Evolutionary conservation across 2,888 invertebrate species (phyloP).

Genomic region (Bombyx huttoni): DNA sequence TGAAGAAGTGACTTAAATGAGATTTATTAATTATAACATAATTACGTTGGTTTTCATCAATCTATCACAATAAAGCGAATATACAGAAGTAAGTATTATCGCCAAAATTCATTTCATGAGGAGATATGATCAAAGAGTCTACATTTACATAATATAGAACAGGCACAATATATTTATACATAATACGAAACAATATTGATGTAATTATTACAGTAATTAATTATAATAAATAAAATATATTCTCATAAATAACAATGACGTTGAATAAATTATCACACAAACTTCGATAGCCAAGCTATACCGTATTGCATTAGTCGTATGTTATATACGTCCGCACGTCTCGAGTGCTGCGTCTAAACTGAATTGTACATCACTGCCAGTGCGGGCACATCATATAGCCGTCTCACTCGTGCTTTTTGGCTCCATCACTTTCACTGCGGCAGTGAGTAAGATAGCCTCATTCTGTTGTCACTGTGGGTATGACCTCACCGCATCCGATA

Average conservation of each 20-base stretch:
- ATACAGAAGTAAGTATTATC: too few species aligned
- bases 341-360: constrained; percentile 13
- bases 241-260: not conserved
- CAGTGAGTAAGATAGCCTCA: constrained; percentile 37
- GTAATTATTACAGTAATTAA: not conserved
- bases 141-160: not conserved
- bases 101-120: too few species aligned
- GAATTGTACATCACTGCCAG: constrained; percentile 27
- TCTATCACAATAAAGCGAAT: too few species aligned
- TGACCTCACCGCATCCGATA: constrained; percentile 45
- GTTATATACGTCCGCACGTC: constrained; percentile 17
- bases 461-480: constrained; percentile 29
- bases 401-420: constrained; percentile 23
- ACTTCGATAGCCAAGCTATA: not conserved
- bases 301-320: not conserved
- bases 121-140: not conserved
- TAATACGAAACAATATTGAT: not conserved
- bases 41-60: too few species aligned
- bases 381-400: constrained; percentile 21
- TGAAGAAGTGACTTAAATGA: too few species aligned
- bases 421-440: constrained; percentile 23
- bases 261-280: not conserved
- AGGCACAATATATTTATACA: not conserved
- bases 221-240: not conserved
- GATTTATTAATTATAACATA: too few species aligned